phyloP scores from a whole-genome alignment of 2,888 invertebrate species.

The Acleris emargana region DNA sequence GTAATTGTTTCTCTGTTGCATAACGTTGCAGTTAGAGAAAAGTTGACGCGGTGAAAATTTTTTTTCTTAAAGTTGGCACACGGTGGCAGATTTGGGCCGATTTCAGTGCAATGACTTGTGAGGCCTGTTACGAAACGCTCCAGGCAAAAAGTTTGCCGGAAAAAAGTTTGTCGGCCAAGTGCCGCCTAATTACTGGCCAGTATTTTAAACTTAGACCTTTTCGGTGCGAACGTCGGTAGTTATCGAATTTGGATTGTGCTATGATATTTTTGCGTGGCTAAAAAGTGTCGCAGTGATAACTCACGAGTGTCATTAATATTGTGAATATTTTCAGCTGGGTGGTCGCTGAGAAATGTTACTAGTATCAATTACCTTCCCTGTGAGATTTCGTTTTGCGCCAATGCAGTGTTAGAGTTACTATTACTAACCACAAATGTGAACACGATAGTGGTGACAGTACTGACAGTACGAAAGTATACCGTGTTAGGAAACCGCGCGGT shows the following conservation, averaged over 20 bases:
- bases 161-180: constrained; percentile 58
- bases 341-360: constrained; percentile 66
- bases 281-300: constrained; percentile 48
- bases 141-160: constrained; percentile 62
- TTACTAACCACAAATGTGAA: constrained; percentile 79
- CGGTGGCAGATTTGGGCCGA: constrained; percentile 61
- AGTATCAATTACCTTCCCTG: constrained; percentile 76
- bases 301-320: constrained; percentile 47
- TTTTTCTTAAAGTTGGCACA: constrained; percentile 51
- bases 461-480: constrained; percentile 77
- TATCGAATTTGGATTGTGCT: constrained; percentile 47
- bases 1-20: constrained; percentile 69
- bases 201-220: constrained; percentile 48
- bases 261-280: constrained; percentile 54
- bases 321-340: constrained; percentile 73
- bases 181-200: constrained; percentile 68
- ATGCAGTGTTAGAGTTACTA: constrained; percentile 77
- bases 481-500: constrained; percentile 72
- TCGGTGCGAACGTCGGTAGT: constrained; percentile 39
- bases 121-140: constrained; percentile 69
- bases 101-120: constrained; percentile 66
- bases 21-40: constrained; percentile 79
- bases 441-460: constrained; percentile 70
- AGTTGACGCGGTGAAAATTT: constrained; percentile 68
- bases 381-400: constrained; percentile 71